A percentile compares a stretch with the other conserved stretches of the same genome.
These are phyloP conservation scores for Agrotis puta DNA, from an alignment of 2,888 invertebrate species.

Conservation along the genomic window DNA sequence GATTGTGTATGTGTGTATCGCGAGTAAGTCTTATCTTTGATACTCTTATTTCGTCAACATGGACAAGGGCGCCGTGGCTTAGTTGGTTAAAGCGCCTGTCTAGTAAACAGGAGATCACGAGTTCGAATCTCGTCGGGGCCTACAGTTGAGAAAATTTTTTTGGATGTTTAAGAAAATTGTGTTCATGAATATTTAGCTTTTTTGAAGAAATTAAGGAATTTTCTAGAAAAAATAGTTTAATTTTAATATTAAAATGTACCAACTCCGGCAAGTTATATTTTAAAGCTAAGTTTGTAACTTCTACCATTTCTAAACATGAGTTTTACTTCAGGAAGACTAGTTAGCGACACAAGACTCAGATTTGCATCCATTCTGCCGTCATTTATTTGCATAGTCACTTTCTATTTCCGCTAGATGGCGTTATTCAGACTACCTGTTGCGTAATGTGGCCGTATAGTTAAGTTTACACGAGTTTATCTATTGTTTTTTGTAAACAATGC, in stretches of 20 bases:
- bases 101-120: slow-evolving; percentile 90
- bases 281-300: slow-evolving; percentile 41
- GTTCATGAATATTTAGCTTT: not conserved
- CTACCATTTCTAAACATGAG: slow-evolving; percentile 62
- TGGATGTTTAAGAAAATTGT: slow-evolving; percentile 6
- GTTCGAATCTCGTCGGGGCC: slow-evolving; percentile 82
- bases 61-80: slow-evolving; percentile 84
- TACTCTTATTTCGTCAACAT: not conserved
- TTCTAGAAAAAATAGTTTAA: not conserved
- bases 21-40: slow-evolving; percentile 2
- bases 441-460: slow-evolving; percentile 47
- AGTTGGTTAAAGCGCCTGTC: slow-evolving; percentile 90
- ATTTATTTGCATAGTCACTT: slow-evolving; percentile 83
- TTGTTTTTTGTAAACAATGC: slow-evolving; percentile 66
- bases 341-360: slow-evolving; percentile 70
- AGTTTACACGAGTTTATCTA: slow-evolving; percentile 52
- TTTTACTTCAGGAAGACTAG: slow-evolving; percentile 80
- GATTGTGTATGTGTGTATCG: no score
- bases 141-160: slow-evolving; percentile 24
- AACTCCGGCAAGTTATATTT: not conserved
- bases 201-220: not conserved
- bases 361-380: slow-evolving; percentile 75
- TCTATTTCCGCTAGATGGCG: slow-evolving; percentile 86
- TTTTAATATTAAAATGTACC: not conserved
- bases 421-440: slow-evolving; percentile 63